Conservation (phyloP, 2,113 vertebrate genomes). For the Semicossyphus pulcher region DNA sequence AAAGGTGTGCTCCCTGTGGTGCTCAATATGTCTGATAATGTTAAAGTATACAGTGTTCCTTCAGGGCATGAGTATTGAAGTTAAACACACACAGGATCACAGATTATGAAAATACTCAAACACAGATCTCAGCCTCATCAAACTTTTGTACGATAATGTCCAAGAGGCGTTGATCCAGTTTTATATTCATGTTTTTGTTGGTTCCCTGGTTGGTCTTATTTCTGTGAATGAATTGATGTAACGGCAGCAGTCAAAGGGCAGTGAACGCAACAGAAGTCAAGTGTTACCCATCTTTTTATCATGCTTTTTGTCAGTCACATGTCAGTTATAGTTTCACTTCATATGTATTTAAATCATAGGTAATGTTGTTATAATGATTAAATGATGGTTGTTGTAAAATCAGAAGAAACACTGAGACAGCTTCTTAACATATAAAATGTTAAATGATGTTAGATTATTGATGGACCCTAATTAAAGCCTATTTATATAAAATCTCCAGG, state of each 20-base stretch:
- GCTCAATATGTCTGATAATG: neutral
- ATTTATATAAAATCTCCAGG: constrained; percentile 24
- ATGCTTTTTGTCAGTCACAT: neutral
- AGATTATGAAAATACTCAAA: no score
- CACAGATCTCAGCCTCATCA: neutral
- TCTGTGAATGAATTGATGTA: neutral
- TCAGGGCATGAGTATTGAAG: neutral
- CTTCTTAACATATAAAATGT: neutral
- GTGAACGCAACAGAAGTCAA: neutral
- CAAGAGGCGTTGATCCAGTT: neutral
- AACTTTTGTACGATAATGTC: neutral
- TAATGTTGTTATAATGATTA: neutral
- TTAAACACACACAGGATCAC: neutral
- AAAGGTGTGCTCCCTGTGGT: constrained; percentile 35
- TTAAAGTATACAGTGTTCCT: neutral
- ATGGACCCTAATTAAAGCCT: constrained; percentile 5
- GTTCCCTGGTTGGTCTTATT: constrained; percentile 6
- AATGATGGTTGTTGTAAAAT: no score
- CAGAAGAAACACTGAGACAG: neutral
- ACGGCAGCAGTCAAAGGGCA: neutral
- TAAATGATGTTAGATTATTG: constrained; percentile 1
- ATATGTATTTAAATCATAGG: neutral
- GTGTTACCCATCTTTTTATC: neutral
- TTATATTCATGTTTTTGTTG: constrained; percentile 6
- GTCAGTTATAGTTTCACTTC: constrained; percentile 17